Base-by-base conservation (phyloP, 2,888 invertebrate genomes). In the Cheilosia grossa region DNA sequence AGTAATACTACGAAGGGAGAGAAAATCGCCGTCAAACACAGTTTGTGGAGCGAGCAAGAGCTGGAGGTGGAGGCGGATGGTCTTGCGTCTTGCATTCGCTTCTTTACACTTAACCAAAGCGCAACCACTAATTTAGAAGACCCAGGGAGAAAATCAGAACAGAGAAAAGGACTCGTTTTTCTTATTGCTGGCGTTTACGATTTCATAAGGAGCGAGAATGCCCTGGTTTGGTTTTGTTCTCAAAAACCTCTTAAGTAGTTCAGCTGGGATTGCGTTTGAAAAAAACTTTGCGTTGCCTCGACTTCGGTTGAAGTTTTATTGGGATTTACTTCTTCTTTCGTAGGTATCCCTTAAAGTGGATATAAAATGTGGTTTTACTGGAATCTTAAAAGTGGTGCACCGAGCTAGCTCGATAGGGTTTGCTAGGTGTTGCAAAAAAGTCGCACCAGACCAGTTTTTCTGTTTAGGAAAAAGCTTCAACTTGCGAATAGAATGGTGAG, bases 51-150 rank as follows among this genome's bases (percentile, higher is more conserved):
- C 4, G 1, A 7, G 27, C 27, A 27, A 27, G 27, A 27, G 27
- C 27, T 21, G 21, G 27, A 19, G 7, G 17, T 27, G 7, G 27
- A 19, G 4, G 17, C 17, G n/a, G 69, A 58, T 30, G 70, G 21
- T 37, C 4, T 37, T 37, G 37, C 10, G 21, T 37, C 13, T 37
- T 37, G 13, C 13, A 37, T 37, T 49, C 27, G 49, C 40, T 63
- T 19, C 64, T 27, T 49, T 42, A 24, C 44, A 53, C 49, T 66
- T 64, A 72, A 42, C 72, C 51, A 64, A 40, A 58, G 64, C 64
- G 72, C 72, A 72, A 37, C 64, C 72, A 66, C 79, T 79, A 70
- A 79, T 79, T 79, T 66, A 58, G 58, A 78, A 69, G 63, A 78
- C 63, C 63, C 63, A 54, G 2, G 27, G 47, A 49, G 54, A 19